Percentiles rank a stretch among this genome's conserved stretches.
phyloP scores from a whole-genome alignment of 2,113 vertebrate species.

The Noctilio leporinus region DNA sequence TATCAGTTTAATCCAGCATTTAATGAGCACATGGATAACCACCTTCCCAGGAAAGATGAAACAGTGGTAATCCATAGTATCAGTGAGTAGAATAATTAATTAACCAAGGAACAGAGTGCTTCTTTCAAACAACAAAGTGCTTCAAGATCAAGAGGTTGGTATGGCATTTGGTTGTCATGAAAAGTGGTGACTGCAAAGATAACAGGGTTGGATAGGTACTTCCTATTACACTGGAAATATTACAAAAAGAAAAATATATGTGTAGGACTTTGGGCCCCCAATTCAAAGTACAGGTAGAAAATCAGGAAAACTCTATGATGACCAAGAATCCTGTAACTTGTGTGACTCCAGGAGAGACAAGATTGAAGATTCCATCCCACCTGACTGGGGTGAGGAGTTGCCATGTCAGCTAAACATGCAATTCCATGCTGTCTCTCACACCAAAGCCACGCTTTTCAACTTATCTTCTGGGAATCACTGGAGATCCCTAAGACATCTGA shows the following conservation, averaged over 20 bases:
- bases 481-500: not conserved
- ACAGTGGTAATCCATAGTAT: not conserved
- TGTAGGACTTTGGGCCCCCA: not conserved
- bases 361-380: not conserved
- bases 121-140: not conserved
- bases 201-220: not conserved
- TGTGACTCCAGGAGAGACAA: not conserved
- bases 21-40: not conserved
- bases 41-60: not conserved
- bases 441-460: not conserved
- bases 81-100: not conserved
- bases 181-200: not conserved
- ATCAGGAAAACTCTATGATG: not conserved
- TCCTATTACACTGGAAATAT: not conserved
- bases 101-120: not conserved
- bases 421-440: too few relatives aligned
- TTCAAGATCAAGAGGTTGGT: not conserved
- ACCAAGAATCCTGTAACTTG: not conserved
- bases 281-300: not conserved
- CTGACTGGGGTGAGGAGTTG: not conserved
- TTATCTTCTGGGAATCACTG: not conserved
- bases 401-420: not conserved
- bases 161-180: not conserved
- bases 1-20: not conserved
- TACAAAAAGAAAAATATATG: not conserved